A percentile compares a stretch with the other conserved stretches of the same genome.
These are phyloP conservation scores for Alexandromys fortis DNA, from an alignment of 2,113 vertebrate species.

Conservation along the genomic window DNA sequence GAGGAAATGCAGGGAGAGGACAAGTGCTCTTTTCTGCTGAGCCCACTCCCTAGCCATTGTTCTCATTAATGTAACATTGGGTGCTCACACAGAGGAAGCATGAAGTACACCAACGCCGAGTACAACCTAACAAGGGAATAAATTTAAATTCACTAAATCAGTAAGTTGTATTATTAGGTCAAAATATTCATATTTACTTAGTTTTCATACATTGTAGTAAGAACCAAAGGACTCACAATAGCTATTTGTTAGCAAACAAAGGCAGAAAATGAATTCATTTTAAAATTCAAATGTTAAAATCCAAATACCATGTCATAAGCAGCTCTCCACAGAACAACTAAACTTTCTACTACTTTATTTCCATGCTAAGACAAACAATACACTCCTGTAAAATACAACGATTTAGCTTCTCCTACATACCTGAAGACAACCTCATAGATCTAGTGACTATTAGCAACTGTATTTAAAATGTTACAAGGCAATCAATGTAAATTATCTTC, in stretches of 20 bases:
- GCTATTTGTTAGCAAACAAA: slow-evolving; percentile 33
- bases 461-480: slow-evolving; percentile 60
- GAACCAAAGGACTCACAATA: background rate
- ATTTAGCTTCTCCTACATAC: slow-evolving; percentile 41
- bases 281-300: slow-evolving; percentile 59
- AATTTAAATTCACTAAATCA: slow-evolving; percentile 1
- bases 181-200: slow-evolving; percentile 2
- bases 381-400: slow-evolving; percentile 38
- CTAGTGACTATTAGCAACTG: slow-evolving; percentile 46
- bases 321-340: slow-evolving; percentile 37
- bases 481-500: slow-evolving; percentile 40
- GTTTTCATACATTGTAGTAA: slow-evolving; percentile 29
- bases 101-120: background rate
- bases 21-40: background rate
- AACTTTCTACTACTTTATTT: slow-evolving; percentile 50
- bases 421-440: slow-evolving; percentile 32
- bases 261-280: slow-evolving; percentile 53
- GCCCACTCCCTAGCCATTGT: background rate
- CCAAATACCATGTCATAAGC: slow-evolving; percentile 39
- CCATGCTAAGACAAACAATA: slow-evolving; percentile 21
- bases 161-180: slow-evolving; percentile 28
- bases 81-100: background rate
- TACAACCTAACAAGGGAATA: slow-evolving; percentile 5
- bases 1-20: background rate
- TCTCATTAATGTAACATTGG: background rate